Percentiles rank a stretch among this genome's conserved stretches.
These are phyloP conservation scores for Kuschelorhynchus macadamiae DNA, from an alignment of 2,888 invertebrate species.

Conservation along the genomic window DNA sequence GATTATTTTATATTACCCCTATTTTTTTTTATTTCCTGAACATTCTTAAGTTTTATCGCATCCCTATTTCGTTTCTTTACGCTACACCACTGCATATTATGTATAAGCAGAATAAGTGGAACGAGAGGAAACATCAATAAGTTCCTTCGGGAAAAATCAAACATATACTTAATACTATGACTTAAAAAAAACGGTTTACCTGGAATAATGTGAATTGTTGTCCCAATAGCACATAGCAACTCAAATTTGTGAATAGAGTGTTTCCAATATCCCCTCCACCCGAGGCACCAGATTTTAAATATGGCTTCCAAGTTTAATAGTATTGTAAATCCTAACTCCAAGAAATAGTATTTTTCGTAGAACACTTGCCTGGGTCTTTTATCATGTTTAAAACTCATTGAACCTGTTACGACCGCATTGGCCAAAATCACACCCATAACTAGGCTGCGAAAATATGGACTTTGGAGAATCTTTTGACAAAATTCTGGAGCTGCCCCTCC, in stretches of 20 bases:
- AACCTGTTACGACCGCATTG: constrained; percentile 96
- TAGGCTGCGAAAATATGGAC: constrained; percentile 91
- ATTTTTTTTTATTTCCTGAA: no score
- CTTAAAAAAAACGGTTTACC: constrained; percentile 55
- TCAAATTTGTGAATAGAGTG: constrained; percentile 99
- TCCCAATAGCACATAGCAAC: constrained; percentile 91
- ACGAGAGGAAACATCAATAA: no score
- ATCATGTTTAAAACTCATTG: constrained; percentile 95
- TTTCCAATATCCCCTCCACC: constrained; percentile 94
- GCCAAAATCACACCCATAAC: constrained; percentile 96
- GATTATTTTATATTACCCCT: no score
- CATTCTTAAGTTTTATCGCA: no score
- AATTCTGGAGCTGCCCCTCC: constrained; percentile 88
- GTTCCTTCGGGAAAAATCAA: no score
- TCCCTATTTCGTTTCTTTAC: no score
- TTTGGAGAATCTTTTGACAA: constrained; percentile 88
- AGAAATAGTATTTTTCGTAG: constrained; percentile 93
- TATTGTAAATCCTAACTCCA: constrained; percentile 95
- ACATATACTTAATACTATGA: no score
- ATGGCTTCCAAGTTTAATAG: constrained; percentile 94
- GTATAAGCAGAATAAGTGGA: no score
- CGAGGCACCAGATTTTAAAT: constrained; percentile 98
- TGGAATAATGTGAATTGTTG: constrained; percentile 94
- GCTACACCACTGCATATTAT: no score
- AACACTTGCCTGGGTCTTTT: constrained; percentile 82